These are phyloP conservation scores for Trinectes maculatus DNA, from an alignment of 2,113 vertebrate genomes.

Conservation along the genomic window DNA sequence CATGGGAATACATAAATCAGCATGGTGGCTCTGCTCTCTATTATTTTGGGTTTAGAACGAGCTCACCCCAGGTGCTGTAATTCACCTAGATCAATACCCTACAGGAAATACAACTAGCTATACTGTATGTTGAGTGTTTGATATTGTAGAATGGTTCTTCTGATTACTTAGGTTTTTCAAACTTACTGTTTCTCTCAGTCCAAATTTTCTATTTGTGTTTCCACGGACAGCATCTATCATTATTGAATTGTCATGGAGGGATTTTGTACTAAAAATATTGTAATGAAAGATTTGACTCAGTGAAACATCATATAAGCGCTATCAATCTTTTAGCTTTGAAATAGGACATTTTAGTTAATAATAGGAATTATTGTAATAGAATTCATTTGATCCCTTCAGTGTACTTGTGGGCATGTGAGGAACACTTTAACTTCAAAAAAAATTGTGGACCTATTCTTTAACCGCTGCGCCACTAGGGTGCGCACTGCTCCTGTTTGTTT, in stretches of 20 bases:
- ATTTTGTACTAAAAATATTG: neutral
- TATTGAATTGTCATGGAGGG: neutral
- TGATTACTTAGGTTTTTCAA: neutral
- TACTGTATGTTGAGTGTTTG: neutral
- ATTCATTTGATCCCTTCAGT: too few species aligned
- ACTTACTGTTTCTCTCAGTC: neutral
- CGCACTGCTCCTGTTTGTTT: neutral
- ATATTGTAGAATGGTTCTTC: neutral
- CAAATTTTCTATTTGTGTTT: constrained; percentile 9
- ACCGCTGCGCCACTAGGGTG: neutral
- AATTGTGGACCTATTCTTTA: constrained; percentile 7
- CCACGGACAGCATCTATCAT: constrained; percentile 15
- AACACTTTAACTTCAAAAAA: neutral
- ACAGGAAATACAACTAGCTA: neutral
- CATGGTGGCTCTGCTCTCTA: constrained; percentile 38
- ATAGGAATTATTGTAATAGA: too few species aligned
- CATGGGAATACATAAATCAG: constrained; percentile 71
- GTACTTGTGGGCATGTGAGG: neutral
- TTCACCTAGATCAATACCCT: neutral
- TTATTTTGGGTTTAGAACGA: constrained; percentile 42
- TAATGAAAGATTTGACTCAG: neutral
- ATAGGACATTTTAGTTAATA: too few species aligned
- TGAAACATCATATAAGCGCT: neutral
- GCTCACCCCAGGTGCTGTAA: constrained; percentile 1
- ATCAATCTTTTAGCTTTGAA: too few species aligned